Conservation (phyloP, 2,888 invertebrate species). For the Furcula furcula region DNA sequence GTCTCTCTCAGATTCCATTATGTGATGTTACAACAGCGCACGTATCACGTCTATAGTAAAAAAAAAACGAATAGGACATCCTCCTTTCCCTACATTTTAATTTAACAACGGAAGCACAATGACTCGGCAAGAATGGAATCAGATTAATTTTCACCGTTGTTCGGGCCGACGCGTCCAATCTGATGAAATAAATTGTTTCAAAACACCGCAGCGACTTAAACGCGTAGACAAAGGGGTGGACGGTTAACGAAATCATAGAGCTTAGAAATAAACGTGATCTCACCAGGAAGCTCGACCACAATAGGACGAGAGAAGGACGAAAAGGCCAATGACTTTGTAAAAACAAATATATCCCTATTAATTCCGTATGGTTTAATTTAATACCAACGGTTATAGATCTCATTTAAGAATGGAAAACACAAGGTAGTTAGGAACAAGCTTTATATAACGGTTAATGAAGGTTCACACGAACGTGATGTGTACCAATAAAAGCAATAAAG, state of each 20-base stretch:
- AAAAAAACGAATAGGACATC: conserved; percentile 59
- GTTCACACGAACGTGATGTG: conserved; percentile 32
- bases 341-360: conserved; percentile 43
- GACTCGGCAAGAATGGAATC: conserved; percentile 70
- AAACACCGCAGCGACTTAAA: conserved; percentile 44
- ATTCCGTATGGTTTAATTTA: conserved; percentile 11
- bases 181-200: conserved; percentile 59
- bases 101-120: conserved; percentile 75
- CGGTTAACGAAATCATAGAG: conserved; percentile 36
- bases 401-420: not conserved
- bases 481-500: conserved; percentile 44
- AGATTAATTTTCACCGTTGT: conserved; percentile 68
- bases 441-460: conserved; percentile 28
- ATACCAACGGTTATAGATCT: conserved; percentile 5
- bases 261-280: conserved; percentile 65
- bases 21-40: conserved; percentile 31
- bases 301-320: conserved; percentile 50
- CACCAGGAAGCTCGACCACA: conserved; percentile 59
- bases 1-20: conserved; percentile 47
- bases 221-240: conserved; percentile 53
- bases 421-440: conserved; percentile 3
- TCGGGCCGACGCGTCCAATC: conserved; percentile 40
- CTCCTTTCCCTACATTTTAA: conserved; percentile 63
- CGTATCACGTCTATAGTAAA: conserved; percentile 38
- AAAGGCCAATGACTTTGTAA: conserved; percentile 56